phyloP scores from a whole-genome alignment of 1,140 invertebrate genomes.

The Lucilia cuprina region DNA sequence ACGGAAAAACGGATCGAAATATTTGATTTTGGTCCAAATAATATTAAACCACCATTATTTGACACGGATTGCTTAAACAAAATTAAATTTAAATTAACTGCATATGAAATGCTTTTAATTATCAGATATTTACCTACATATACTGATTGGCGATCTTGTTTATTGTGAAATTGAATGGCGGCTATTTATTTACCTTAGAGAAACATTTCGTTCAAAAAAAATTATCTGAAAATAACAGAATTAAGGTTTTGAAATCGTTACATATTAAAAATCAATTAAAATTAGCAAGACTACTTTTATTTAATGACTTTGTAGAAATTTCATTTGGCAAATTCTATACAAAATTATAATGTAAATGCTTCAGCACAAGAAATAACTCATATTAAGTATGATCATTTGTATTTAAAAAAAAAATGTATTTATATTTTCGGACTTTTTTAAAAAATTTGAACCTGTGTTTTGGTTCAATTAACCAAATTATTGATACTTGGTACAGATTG shows the following conservation, averaged over 20 bases:
- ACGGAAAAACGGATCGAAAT: constrained; percentile 11
- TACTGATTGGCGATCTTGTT: constrained; percentile 29
- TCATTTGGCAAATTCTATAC: background rate
- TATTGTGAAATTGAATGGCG: background rate
- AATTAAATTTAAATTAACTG: background rate
- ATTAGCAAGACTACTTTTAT: too few species aligned
- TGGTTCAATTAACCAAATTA: background rate
- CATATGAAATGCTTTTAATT: constrained; percentile 19
- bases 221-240: constrained; percentile 15
- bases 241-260: background rate
- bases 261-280: constrained; percentile 15
- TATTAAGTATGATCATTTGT: background rate
- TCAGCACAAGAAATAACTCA: background rate
- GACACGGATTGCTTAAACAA: background rate
- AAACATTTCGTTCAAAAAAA: constrained; percentile 1
- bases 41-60: background rate
- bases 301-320: too few species aligned
- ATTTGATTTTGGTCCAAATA: constrained; percentile 20
- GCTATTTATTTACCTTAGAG: background rate
- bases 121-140: background rate
- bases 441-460: background rate
- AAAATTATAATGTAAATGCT: background rate
- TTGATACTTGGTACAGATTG: background rate
- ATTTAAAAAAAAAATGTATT: background rate
- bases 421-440: background rate